Conservation (phyloP, 64 coral and sea anemone genomes). For the Montipora cactus region DNA sequence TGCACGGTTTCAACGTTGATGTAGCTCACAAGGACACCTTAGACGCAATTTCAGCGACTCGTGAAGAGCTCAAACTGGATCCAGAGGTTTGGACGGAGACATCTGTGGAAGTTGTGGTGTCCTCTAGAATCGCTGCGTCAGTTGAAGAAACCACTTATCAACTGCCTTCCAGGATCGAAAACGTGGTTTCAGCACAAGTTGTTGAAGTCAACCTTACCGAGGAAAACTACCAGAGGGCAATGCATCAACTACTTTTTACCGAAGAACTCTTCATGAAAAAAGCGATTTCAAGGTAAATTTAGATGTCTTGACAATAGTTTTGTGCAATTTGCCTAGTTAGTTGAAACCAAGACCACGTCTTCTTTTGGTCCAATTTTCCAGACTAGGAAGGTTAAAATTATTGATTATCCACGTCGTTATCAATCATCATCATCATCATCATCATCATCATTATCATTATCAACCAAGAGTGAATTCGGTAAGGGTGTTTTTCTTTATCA, state of each 20-base stretch:
- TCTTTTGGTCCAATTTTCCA: not conserved
- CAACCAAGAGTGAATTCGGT: too few relatives aligned
- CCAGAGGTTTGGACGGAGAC: not conserved
- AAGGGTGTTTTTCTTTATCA: too few relatives aligned
- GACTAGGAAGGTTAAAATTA: too few relatives aligned
- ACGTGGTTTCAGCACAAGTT: conserved; percentile 49
- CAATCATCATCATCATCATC: too few relatives aligned
- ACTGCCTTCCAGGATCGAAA: conserved; percentile 7
- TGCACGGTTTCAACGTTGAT: conserved; percentile 81
- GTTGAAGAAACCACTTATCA: not conserved
- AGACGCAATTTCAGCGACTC: not conserved
- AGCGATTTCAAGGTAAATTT: conserved; percentile 65
- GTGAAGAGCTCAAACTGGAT: conserved; percentile 2
- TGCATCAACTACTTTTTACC: conserved; percentile 86
- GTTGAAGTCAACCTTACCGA: not conserved
- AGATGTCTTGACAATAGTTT: not conserved
- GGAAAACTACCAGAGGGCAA: conserved; percentile 66
- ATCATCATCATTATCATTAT: too few relatives aligned
- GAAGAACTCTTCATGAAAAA: conserved; percentile 85
- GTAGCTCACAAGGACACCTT: conserved; percentile 31
- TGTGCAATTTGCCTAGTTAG: not conserved
- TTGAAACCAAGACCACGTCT: not conserved
- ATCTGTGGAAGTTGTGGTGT: not conserved
- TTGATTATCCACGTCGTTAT: too few relatives aligned
- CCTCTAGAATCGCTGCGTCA: not conserved